phyloP scores from a whole-genome alignment of 1,140 invertebrate genomes.

The Littorina saxatilis region DNA sequence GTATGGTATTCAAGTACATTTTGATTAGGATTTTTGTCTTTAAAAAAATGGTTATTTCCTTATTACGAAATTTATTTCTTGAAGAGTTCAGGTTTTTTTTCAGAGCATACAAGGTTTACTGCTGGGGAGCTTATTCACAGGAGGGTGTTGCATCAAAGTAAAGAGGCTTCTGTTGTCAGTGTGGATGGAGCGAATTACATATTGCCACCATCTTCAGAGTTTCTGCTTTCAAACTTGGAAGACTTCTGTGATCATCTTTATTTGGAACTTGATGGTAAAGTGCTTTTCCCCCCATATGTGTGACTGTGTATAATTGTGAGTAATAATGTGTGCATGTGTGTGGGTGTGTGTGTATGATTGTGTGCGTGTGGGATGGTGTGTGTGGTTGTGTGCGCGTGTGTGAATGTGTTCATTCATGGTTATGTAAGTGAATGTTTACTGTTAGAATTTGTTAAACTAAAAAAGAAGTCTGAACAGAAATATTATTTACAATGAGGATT shows the following conservation, averaged over 20 bases:
- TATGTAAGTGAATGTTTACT: no score
- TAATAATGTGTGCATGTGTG: neutral
- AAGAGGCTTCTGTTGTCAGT: conserved; percentile 20
- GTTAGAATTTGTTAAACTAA: no score
- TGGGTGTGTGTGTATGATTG: neutral
- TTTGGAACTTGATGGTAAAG: neutral
- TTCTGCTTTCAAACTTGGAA: conserved; percentile 53
- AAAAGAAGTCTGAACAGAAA: no score
- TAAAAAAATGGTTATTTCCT: no score
- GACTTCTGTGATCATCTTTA: conserved; percentile 26
- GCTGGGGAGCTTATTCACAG: conserved; percentile 6
- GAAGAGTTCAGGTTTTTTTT: no score
- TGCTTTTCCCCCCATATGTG: no score
- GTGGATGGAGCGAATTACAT: conserved; percentile 44
- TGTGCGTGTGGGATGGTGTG: neutral
- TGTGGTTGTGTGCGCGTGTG: no score
- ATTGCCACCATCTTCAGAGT: conserved; percentile 50
- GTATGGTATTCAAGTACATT: no score
- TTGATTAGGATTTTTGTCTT: no score
- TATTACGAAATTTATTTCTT: no score
- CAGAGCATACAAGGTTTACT: neutral
- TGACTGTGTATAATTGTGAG: neutral
- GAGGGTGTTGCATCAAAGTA: conserved; percentile 35
- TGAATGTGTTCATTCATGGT: no score
- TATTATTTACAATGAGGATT: no score